Conservation (phyloP, 1,140 invertebrate genomes). For the Drosophila sucinea region DNA sequence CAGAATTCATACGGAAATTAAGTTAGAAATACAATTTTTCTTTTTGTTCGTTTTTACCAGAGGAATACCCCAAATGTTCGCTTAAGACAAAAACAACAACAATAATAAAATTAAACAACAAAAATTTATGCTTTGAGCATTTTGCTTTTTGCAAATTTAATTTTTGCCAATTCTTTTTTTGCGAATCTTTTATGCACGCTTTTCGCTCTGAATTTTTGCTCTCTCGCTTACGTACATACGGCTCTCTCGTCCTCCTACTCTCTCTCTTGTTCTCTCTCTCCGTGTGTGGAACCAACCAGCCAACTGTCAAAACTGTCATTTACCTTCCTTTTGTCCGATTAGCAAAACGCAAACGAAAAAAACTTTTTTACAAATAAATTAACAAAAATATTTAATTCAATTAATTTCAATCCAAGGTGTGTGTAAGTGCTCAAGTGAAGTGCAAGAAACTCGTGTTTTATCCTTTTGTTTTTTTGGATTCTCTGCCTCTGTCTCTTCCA, state of each 20-base stretch:
- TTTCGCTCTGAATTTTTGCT: slow-evolving; percentile 62
- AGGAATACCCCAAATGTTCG: slow-evolving; percentile 8
- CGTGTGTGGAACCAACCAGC: slow-evolving; percentile 48
- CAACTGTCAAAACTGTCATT: slow-evolving; percentile 70
- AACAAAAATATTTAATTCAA: slow-evolving; percentile 18
- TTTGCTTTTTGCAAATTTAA: slow-evolving; percentile 33
- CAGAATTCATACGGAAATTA: slow-evolving; percentile 16
- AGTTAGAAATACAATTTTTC: slow-evolving; percentile 23
- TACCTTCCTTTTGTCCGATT: slow-evolving; percentile 66
- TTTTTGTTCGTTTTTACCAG: slow-evolving; percentile 4
- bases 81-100: slow-evolving; percentile 9
- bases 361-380: slow-evolving; percentile 33
- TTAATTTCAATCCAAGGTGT: slow-evolving; percentile 13
- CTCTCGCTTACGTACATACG: slow-evolving; percentile 34
- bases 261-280: slow-evolving; percentile 24
- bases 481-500: neutral
- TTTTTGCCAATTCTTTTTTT: slow-evolving; percentile 51
- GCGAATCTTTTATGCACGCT: slow-evolving; percentile 73
- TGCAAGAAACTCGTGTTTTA: slow-evolving; percentile 25
- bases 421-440: slow-evolving; percentile 11
- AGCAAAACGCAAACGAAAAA: slow-evolving; percentile 57
- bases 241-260: slow-evolving; percentile 35
- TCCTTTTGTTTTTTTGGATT: slow-evolving; percentile 2
- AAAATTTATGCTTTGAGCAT: slow-evolving; percentile 3
- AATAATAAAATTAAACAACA: slow-evolving; percentile 1